Base-by-base conservation (phyloP, 1,140 invertebrate genomes). In the Dreissena polymorpha region DNA sequence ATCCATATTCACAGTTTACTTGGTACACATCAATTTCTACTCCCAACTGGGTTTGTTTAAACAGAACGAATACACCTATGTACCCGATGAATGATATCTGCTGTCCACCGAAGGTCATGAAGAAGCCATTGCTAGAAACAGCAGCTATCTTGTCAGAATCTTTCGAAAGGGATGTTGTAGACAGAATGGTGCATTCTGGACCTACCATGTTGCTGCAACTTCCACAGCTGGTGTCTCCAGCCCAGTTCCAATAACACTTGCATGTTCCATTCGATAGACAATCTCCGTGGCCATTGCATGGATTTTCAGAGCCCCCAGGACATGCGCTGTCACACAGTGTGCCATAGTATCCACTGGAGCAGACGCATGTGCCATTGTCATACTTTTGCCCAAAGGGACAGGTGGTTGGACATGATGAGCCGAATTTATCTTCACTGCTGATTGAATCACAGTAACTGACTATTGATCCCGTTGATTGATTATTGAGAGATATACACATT, bases 201-300 rank as follows among this genome's bases (percentile, higher is more conserved):
- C 85, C 86, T 8, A 60, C 63, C 83, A 81, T 72, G 3, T 8
- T 10, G 60, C 50, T 49, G 55, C 88, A 89, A 14, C 5, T 14
- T 10, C 53, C 69, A 74, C 88, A 89, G 50, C 80, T 69, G 25
- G 23, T 23, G 29, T 69, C 71, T 16, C 88, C 85, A 69, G 78
- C 68, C 88, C 88, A 89, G 77, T 89, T 89, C 63, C 72, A 83
- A 50, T 67, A 68, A 68, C 88, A 89, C 18, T 74, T 69, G 72
- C 88, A 89, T 25, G 29, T 82, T 16, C 85, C 86, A 78, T 84
- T 64, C 5, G 25, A 16, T 8, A 63, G 18, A 64, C 88, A 89
- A 14, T 60, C 16, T 13, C 88, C 88, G 60, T 88, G 88, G 21
- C 64, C 60, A 67, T 64, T 84, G 57, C 88, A 89, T 1, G 86